Conservation (phyloP, 2,888 invertebrate genomes). For the Apantesis nais region DNA sequence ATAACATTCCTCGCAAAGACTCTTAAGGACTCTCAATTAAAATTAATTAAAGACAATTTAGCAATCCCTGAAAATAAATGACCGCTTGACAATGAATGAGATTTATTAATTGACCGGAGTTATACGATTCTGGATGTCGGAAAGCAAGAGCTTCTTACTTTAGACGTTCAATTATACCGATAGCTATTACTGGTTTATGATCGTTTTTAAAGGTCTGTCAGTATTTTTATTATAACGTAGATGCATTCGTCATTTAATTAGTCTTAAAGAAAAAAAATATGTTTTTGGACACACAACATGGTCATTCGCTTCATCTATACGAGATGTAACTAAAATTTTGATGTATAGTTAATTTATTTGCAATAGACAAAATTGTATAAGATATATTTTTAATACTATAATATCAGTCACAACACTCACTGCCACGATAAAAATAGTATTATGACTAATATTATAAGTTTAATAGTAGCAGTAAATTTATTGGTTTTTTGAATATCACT, state of each 20-base stretch:
- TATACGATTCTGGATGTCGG: conserved; percentile 26
- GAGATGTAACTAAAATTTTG: not conserved
- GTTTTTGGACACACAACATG: too few relatives aligned
- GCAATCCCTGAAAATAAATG: conserved; percentile 79
- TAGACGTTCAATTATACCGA: not conserved
- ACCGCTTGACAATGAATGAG: conserved; percentile 77
- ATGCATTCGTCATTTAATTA: too few relatives aligned
- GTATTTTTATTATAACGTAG: not conserved
- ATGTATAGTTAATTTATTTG: not conserved
- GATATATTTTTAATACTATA: not conserved
- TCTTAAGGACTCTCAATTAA: conserved; percentile 79
- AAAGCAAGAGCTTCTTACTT: conserved; percentile 13
- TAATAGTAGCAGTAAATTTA: not conserved
- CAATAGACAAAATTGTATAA: not conserved
- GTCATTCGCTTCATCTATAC: not conserved
- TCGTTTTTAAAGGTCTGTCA: too few relatives aligned
- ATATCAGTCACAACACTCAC: not conserved
- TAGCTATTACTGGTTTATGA: not conserved
- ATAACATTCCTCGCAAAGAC: conserved; percentile 75
- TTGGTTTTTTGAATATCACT: conserved; percentile 8
- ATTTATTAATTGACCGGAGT: conserved; percentile 68
- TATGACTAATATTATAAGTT: not conserved
- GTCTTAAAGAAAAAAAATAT: too few relatives aligned
- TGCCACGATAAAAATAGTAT: not conserved
- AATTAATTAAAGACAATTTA: conserved; percentile 85